Evolutionary conservation across 1,140 invertebrate species (phyloP).

Genomic region (Vanessa atalanta): DNA sequence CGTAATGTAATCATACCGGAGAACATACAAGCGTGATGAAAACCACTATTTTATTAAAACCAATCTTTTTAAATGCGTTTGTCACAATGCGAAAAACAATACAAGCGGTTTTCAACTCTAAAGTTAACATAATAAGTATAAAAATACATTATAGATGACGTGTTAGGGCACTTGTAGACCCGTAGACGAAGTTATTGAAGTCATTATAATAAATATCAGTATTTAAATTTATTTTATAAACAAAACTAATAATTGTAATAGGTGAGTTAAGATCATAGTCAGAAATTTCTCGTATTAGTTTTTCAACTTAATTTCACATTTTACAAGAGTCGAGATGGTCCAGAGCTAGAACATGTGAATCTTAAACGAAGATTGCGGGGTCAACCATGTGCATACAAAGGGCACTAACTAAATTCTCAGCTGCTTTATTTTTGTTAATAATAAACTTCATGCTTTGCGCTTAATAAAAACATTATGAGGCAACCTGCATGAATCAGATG

Average conservation of each 20-base stretch:
- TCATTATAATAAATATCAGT: not conserved
- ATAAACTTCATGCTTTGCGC: too few relatives aligned
- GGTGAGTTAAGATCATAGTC: too few relatives aligned
- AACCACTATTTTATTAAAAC: constrained; percentile 56
- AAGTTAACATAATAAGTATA: constrained; percentile 19
- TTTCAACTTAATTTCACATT: too few relatives aligned
- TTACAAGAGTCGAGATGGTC: too few relatives aligned
- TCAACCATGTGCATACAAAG: too few relatives aligned
- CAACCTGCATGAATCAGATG: too few relatives aligned
- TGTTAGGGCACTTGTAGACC: not conserved
- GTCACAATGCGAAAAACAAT: constrained; percentile 6
- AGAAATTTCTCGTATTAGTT: too few relatives aligned
- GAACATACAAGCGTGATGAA: constrained; percentile 36
- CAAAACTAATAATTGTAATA: not conserved
- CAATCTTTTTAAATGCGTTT: constrained; percentile 44
- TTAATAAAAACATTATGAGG: too few relatives aligned
- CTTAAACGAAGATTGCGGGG: too few relatives aligned
- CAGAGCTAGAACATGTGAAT: too few relatives aligned
- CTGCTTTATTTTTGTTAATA: too few relatives aligned
- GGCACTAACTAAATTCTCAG: too few relatives aligned
- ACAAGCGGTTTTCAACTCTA: constrained; percentile 21
- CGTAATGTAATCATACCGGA: constrained; percentile 8
- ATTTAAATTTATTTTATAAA: not conserved
- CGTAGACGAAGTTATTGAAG: not conserved
- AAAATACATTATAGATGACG: constrained; percentile 25